Base-by-base conservation (phyloP, 2,888 invertebrate species). In the Sepiola atlantica region DNA sequence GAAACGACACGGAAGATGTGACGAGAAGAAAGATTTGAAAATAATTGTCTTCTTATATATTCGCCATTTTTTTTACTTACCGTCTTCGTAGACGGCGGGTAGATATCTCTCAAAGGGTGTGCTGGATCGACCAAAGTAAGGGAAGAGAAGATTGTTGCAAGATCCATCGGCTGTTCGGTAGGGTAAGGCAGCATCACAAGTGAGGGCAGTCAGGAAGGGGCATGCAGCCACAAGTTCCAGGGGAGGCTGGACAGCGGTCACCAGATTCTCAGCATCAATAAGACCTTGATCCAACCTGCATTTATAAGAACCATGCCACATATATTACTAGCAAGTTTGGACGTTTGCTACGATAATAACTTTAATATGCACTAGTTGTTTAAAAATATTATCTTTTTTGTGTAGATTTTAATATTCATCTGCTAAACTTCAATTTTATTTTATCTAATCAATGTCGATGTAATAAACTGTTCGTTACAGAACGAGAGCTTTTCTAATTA, bases 91-190 rank as follows among this genome's bases (percentile, higher is more conserved):
- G 35, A 92, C 93, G 1, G 95, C 95, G 18, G 91, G 94, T 12
- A 96, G 55, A 94, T 95, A 95, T 93, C 96, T 94, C n/a, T 95
- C 95, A 55, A 95, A 95, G 0, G 96, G 95, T 45, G 95, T 95
- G 93, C 94, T 94, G 0, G 96, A 94, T 94, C 91, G 94, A 0
- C 96, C 96, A 95, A 96, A 96, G 6, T 95, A 94, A n/a, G 95
- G 94, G n/a, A 95, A 95, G 8, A 94, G 54, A 35, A 95, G 12
- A 94, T 96, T 96, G 93, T 96, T 96, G 57, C 96, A 96, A 28
- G 95, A 95, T 3, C 96, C 96, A 93, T 96, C 96, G 12, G 94
- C 92, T 6, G 95, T 92, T 94, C 96, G 77, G 91, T 95, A 96
- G 28, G 94, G 91, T 12, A 94, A 94, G 4, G 16, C 94, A 12